phyloP scores from a whole-genome alignment of 1,140 invertebrate species.

The Agrypnia vestita region DNA sequence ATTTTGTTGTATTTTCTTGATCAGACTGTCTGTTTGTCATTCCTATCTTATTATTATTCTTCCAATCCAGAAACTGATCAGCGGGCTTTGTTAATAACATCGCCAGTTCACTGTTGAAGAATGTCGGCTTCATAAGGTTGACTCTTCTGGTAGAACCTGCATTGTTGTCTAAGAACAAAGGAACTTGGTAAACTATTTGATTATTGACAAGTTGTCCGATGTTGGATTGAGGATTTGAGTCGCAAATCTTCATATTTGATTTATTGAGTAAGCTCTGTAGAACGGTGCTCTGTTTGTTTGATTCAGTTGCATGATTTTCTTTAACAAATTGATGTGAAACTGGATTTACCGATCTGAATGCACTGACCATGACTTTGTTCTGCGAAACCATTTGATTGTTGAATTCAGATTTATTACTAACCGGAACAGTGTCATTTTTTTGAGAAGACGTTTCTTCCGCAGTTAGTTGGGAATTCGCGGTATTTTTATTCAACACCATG shows the following conservation, averaged over 20 bases:
- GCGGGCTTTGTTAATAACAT: constrained; percentile 51
- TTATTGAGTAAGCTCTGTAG: constrained; percentile 57
- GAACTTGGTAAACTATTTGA: constrained; percentile 69
- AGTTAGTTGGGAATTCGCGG: neutral
- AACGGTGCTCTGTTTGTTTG: constrained; percentile 63
- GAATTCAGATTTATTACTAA: constrained; percentile 31
- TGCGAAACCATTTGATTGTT: constrained; percentile 22
- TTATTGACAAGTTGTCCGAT: constrained; percentile 63
- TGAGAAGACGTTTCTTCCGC: neutral
- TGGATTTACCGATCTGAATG: constrained; percentile 51
- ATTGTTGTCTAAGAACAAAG: constrained; percentile 66
- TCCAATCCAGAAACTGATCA: constrained; percentile 36
- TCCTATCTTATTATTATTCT: constrained; percentile 35
- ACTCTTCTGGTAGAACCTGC: neutral
- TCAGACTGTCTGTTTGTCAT: neutral
- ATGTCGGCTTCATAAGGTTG: constrained; percentile 42
- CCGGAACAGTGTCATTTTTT: constrained; percentile 11
- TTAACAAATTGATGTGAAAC: constrained; percentile 65
- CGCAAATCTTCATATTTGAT: constrained; percentile 45
- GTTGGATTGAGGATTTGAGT: constrained; percentile 13
- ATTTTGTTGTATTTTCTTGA: constrained; percentile 27
- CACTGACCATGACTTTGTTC: constrained; percentile 36
- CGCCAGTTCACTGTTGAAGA: constrained; percentile 54
- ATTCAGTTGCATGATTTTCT: constrained; percentile 63
- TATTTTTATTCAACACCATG: constrained; percentile 43